phyloP scores from a whole-genome alignment of 1,140 invertebrate genomes.

The Coptotermes formosanus region DNA sequence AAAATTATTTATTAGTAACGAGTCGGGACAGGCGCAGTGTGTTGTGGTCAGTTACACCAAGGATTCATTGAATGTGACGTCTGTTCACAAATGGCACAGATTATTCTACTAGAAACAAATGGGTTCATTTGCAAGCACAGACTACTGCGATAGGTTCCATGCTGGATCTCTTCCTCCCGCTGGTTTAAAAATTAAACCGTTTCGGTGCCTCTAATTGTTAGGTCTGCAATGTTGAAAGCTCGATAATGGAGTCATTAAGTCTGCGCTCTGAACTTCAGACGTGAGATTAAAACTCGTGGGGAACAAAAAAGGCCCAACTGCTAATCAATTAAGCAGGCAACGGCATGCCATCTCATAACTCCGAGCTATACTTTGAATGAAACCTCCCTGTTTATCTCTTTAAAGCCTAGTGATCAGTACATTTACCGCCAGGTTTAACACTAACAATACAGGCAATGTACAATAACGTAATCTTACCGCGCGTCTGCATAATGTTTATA shows the following conservation, averaged over 20 bases:
- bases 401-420: too few species aligned
- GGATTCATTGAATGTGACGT: too few species aligned
- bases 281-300: background rate
- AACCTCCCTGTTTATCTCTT: too few species aligned
- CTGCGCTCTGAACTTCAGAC: background rate
- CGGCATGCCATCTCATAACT: background rate
- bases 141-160: background rate
- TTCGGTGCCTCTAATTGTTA: background rate
- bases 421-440: too few species aligned
- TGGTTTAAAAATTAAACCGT: background rate
- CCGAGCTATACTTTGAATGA: too few species aligned
- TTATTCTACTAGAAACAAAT: background rate
- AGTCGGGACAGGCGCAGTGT: too few species aligned
- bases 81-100: too few species aligned
- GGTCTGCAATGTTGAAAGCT: background rate
- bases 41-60: too few species aligned
- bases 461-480: too few species aligned
- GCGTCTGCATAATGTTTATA: too few species aligned
- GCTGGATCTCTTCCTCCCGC: background rate
- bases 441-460: too few species aligned
- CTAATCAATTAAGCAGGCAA: background rate
- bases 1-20: too few species aligned
- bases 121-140: background rate
- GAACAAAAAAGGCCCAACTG: background rate
- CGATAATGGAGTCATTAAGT: background rate